These are phyloP conservation scores for Ornithoptera alexandrae DNA, from an alignment of 2,888 invertebrate species.

Conservation along the genomic window DNA sequence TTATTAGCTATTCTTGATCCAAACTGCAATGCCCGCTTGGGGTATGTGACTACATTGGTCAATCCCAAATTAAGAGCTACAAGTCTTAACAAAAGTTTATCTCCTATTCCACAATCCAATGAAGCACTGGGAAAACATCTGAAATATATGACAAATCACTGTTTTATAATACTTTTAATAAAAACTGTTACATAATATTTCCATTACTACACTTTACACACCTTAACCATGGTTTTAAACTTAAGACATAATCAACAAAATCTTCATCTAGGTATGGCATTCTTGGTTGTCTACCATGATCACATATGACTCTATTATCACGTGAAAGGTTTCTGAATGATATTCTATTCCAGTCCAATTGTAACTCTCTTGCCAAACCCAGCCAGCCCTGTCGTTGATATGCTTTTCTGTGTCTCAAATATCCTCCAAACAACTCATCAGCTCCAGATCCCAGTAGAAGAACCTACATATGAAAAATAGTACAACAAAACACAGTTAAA, in stretches of 20 bases:
- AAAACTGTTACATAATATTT: neutral
- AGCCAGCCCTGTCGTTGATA: slow-evolving; percentile 79
- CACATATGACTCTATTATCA: slow-evolving; percentile 95
- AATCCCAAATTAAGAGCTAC: slow-evolving; percentile 85
- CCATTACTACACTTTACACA: slow-evolving; percentile 41
- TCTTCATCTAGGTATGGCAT: slow-evolving; percentile 89
- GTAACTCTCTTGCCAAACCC: slow-evolving; percentile 82
- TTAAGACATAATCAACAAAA: slow-evolving; percentile 82
- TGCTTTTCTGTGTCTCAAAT: slow-evolving; percentile 90
- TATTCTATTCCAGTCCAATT: slow-evolving; percentile 91
- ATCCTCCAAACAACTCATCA: slow-evolving; percentile 98
- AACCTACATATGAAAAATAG: slow-evolving; percentile 71
- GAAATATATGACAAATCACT: slow-evolving; percentile 38
- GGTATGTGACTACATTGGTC: slow-evolving; percentile 82
- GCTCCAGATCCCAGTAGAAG: slow-evolving; percentile 96
- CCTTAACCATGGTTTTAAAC: slow-evolving; percentile 85
- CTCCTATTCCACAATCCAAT: slow-evolving; percentile 90
- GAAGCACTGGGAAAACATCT: slow-evolving; percentile 80
- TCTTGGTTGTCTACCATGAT: slow-evolving; percentile 91
- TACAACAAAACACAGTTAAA: too few species aligned
- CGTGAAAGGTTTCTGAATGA: slow-evolving; percentile 94
- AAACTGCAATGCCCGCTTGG: slow-evolving; percentile 98
- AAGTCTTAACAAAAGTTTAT: slow-evolving; percentile 92
- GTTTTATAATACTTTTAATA: neutral
- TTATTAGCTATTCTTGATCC: slow-evolving; percentile 96